Evolutionary conservation across 2,113 vertebrate species (phyloP), one percentile per base, ranked within the genome.

Genomic region (Phrynocephalus versicolor): DNA sequence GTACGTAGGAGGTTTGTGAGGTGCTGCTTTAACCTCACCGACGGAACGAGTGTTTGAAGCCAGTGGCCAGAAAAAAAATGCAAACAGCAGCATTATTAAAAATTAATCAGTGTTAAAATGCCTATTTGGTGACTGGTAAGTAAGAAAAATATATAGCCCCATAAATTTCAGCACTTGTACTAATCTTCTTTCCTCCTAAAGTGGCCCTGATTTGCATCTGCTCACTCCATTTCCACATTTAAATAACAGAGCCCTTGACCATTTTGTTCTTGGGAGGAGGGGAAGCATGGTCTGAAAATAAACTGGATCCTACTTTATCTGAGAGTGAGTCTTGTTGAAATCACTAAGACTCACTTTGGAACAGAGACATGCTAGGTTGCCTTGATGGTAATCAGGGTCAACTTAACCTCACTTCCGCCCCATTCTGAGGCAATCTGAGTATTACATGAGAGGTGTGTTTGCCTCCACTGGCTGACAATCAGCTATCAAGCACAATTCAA

Each of bases 31-130:
- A 51, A 81, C 3, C 0, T 74, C 21, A 62, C 25, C 18, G 30
- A 27, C 3, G 72, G 6, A 81, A 21, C 27, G n/a, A 23, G 79
- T 12, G 16, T 72, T 72, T 89, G 8, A 39, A 15, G 55, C 93
- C 90, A 91, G 30, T 88, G 89, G 83, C 0, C 1, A 75, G 79
- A 57, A 39, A 89, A 72, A 85, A 89, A 72, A 85, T 93, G 82
- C 86, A 95, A 93, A 93, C 82, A 90, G 60, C 92, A 83, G 64
- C 89, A 55, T 87, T 93, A 90, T 94, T 96, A 94, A 95, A 94
- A 94, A 93, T 91, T 92, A 94, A 95, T 94, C 39, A 83, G 39
- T 45, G 85, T 95, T 94, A 94, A 95, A 95, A 94, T 90, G 37
- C 19, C 30, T 90, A 10, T 92, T 16, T 94, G 83, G 93, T 72